Percentiles rank a stretch among this genome's conserved stretches.
These are phyloP conservation scores for Pseudorasbora parva DNA, from an alignment of 2,113 vertebrate genomes.

Conservation along the genomic window DNA sequence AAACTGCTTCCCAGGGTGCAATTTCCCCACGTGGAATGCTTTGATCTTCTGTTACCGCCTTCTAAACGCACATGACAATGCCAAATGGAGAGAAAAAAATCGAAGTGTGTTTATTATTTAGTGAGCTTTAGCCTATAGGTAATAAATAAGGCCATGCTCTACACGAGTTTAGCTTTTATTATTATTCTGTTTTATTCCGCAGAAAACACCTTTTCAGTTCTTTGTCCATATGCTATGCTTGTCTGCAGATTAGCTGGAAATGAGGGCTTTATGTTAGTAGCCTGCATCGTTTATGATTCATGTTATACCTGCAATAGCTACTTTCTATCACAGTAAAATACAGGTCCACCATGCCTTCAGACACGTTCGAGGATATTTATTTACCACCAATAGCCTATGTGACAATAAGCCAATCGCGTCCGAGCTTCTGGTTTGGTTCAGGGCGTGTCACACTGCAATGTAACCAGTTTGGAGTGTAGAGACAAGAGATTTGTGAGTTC, in stretches of 20 bases:
- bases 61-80: conserved; percentile 61
- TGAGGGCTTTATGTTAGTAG: not conserved
- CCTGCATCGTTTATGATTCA: not conserved
- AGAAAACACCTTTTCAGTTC: not conserved
- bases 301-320: not conserved
- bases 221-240: not conserved
- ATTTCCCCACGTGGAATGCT: conserved; percentile 82
- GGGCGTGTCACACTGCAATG: conserved; percentile 60
- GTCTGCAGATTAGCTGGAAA: no score
- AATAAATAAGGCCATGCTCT: no score
- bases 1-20: conserved; percentile 76
- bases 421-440: not conserved
- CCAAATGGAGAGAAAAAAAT: conserved; percentile 61
- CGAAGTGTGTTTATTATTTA: conserved; percentile 46
- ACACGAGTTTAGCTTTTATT: not conserved
- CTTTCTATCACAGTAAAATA: conserved; percentile 6
- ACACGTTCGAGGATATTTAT: not conserved
- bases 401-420: not conserved
- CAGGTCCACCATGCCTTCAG: not conserved
- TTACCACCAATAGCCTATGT: not conserved
- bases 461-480: conserved; percentile 80
- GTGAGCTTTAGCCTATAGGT: not conserved
- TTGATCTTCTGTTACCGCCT: conserved; percentile 77
- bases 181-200: not conserved
- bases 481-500: conserved; percentile 77